Percentiles rank a stretch among this genome's conserved stretches.
Conservation (phyloP, 2,113 vertebrate species). For the Sinocyclocheilus grahami region DNA sequence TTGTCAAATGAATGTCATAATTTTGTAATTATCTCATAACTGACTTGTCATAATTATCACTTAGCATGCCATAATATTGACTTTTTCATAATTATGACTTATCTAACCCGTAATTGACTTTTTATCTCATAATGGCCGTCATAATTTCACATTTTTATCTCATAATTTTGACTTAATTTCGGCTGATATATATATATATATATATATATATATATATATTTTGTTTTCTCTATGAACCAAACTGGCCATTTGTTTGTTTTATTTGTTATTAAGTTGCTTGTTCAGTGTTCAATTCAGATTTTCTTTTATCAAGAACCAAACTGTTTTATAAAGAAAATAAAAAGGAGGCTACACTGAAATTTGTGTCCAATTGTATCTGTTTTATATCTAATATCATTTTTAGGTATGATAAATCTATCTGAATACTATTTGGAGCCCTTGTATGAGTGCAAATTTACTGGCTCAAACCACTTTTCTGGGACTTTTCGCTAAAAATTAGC, state of each 20-base stretch:
- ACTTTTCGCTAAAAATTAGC: background rate
- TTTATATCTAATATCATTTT: background rate
- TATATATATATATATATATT: too few species aligned
- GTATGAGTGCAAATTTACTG: background rate
- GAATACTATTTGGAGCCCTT: background rate
- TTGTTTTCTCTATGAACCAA: background rate
- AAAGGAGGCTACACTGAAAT: background rate
- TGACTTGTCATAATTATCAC: too few species aligned
- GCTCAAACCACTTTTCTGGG: background rate
- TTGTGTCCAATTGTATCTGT: background rate
- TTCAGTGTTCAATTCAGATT: constrained; percentile 9
- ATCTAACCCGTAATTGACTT: too few species aligned
- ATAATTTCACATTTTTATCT: too few species aligned
- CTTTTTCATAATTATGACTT: too few species aligned
- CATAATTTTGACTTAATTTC: too few species aligned
- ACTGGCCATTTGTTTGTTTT: background rate
- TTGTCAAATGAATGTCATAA: too few species aligned
- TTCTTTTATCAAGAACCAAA: constrained; percentile 2
- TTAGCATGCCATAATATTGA: too few species aligned
- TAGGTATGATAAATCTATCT: background rate
- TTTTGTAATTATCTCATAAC: too few species aligned
- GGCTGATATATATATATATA: too few species aligned
- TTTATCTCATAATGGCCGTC: too few species aligned
- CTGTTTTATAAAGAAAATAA: background rate
- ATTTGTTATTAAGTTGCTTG: constrained; percentile 29